These are phyloP conservation scores for Bombus balteatus DNA, from an alignment of 1,140 invertebrate species.

Conservation along the genomic window DNA sequence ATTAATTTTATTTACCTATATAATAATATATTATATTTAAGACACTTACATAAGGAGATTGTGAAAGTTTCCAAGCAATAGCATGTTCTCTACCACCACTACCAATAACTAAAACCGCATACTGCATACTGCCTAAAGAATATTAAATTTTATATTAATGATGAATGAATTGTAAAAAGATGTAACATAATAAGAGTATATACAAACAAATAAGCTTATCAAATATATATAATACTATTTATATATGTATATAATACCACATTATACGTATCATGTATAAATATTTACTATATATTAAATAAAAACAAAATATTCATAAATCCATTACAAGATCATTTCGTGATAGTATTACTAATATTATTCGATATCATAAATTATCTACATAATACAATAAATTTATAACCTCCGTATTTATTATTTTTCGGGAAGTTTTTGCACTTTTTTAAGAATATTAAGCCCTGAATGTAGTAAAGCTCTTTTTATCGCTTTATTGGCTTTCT, in stretches of 20 bases:
- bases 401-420: background rate
- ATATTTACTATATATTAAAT: background rate
- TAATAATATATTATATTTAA: background rate
- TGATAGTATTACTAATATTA: background rate
- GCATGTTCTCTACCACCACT: constrained; percentile 98
- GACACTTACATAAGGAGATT: constrained; percentile 86
- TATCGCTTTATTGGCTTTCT: background rate
- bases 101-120: constrained; percentile 91
- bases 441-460: background rate
- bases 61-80: constrained; percentile 94
- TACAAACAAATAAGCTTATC: background rate
- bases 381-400: background rate
- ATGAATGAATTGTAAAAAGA: background rate
- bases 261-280: background rate
- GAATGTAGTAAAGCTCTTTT: background rate
- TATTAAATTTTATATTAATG: constrained; percentile 14
- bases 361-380: no score
- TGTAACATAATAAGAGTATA: background rate
- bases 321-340: background rate
- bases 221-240: background rate
- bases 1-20: background rate
- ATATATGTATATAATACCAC: background rate
- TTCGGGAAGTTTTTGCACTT: background rate
- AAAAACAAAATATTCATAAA: background rate
- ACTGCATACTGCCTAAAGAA: constrained; percentile 59